Base-by-base conservation (phyloP, 2,888 invertebrate genomes). In the Serrognathus titanus region DNA sequence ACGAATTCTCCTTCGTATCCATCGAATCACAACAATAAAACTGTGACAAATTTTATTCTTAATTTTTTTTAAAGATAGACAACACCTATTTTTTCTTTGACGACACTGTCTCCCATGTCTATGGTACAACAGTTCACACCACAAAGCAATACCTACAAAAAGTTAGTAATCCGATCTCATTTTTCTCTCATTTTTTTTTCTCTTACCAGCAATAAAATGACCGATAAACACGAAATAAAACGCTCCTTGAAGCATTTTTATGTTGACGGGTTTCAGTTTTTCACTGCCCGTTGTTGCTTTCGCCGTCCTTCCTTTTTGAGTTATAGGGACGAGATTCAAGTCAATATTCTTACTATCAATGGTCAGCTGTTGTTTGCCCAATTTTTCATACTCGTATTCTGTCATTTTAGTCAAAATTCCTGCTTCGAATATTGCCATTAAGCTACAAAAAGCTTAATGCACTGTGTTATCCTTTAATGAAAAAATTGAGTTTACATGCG, bases 321-420 rank as follows among this genome's bases (percentile, higher is more conserved):
- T 50, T 40, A 55, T 53, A 13, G 61, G 57, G 6, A 61, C 59
- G 36, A 63, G 53, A 16, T 51, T 46, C 45, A 66, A 59, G 8
- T 66, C 67, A 6, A 75, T 71, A n/a, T 79, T 78, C 51, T 73
- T 74, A 12, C 69, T 75, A 40, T 80, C 77, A 16, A 16, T 9
- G 13, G 73, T 72, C n/a, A 76, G 1, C 77, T 66, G 80, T 72
- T 78, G 79, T 79, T 85, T 78, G 58, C 86, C 86, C 62, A 89
- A 80, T 60, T 84, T 86, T 69, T 84, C 86, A 70, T 89, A 90
- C 69, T 90, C 90, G 51, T 86, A 86, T 63, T 85, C 85, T 0
- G 90, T 89, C 81, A 90, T 88, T 78, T 89, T 89, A 0, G 86
- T 84, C 51, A 89, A 75, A 48, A 90, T 89, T 2, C 90, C 90